A percentile compares a stretch with the other conserved stretches of the same genome.
phyloP scores from a whole-genome alignment of 2,113 vertebrate species.

The Prionailurus bengalensis region DNA sequence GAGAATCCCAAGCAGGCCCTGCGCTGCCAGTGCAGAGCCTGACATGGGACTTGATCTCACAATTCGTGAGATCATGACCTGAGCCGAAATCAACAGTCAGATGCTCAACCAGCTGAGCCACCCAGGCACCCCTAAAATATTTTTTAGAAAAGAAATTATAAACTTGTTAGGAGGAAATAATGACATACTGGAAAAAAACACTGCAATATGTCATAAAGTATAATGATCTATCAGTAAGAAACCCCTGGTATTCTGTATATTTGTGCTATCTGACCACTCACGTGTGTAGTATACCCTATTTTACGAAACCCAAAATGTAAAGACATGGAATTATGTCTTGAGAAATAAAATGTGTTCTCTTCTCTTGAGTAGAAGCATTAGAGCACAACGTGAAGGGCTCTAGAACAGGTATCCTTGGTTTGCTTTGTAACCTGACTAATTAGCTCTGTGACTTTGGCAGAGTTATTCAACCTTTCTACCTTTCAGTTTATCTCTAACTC shows the following conservation, averaged over 20 bases:
- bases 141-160: not conserved
- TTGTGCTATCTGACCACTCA: not conserved
- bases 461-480: not conserved
- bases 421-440: not conserved
- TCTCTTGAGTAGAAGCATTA: not conserved
- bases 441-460: not conserved
- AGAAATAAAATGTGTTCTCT: not conserved
- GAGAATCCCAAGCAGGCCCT: no score
- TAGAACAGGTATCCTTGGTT: not conserved
- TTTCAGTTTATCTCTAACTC: not conserved
- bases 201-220: not conserved
- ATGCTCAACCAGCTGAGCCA: no score
- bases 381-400: not conserved
- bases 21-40: no score
- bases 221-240: not conserved
- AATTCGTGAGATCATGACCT: no score
- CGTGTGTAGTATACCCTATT: not conserved
- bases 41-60: no score
- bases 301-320: not conserved
- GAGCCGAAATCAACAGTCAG: no score
- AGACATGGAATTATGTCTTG: not conserved
- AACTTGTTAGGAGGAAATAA: not conserved
- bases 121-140: not conserved
- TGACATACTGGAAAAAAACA: not conserved
- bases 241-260: not conserved